A percentile compares a stretch with the other conserved stretches of the same genome.
These are phyloP conservation scores for Sapajus apella DNA, from an alignment of 2,113 vertebrate species.

Conservation along the genomic window DNA sequence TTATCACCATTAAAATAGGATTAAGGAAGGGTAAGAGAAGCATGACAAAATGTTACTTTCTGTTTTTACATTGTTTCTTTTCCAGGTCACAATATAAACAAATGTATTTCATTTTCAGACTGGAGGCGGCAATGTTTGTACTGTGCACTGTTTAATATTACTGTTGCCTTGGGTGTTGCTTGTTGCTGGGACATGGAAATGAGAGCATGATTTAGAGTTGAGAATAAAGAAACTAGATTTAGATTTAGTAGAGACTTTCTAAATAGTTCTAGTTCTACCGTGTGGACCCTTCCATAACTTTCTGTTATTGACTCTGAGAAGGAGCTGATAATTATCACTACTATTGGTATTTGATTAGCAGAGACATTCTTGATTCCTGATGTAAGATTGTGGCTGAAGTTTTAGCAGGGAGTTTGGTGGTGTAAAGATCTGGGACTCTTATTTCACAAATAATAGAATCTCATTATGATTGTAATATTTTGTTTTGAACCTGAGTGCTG, in stretches of 20 bases:
- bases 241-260: background rate
- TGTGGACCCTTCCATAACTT: background rate
- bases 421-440: background rate
- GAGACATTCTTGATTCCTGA: background rate
- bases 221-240: background rate
- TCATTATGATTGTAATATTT: background rate
- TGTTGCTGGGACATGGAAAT: background rate
- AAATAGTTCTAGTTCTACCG: background rate
- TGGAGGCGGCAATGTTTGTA: conserved; percentile 71
- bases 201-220: background rate
- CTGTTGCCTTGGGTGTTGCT: background rate
- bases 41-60: background rate
- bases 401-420: background rate
- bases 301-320: background rate
- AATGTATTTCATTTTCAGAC: conserved; percentile 44
- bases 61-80: conserved; percentile 38
- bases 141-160: background rate
- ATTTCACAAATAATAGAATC: background rate
- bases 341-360: background rate
- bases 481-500: background rate
- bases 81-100: background rate
- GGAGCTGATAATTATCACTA: background rate
- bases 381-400: background rate
- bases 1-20: no score
- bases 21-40: background rate